Conservation (phyloP, 1,140 invertebrate genomes). For the Pollicipes pollicipes region DNA sequence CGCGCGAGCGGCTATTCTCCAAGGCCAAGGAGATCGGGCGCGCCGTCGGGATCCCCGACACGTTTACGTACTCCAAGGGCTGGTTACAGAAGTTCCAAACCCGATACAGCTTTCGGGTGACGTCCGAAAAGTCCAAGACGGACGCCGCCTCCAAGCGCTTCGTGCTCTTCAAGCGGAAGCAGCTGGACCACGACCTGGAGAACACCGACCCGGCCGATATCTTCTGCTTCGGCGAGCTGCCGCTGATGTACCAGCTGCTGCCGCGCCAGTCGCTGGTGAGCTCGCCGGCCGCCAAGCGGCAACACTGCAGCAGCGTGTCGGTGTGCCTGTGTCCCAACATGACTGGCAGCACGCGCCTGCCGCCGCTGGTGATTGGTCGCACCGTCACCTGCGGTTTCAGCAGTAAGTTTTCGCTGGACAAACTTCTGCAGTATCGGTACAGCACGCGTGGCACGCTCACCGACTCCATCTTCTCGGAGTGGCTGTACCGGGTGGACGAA, state of each 20-base stretch:
- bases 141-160: not conserved
- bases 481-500: not conserved
- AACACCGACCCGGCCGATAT: not conserved
- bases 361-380: not conserved
- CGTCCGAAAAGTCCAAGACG: not conserved
- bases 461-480: not conserved
- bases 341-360: not conserved
- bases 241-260: not conserved
- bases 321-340: not conserved
- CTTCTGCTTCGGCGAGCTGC: not conserved
- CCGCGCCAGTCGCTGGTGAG: not conserved
- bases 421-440: not conserved
- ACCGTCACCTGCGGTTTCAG: not conserved
- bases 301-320: not conserved
- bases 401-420: not conserved
- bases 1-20: not conserved
- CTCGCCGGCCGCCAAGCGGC: too few species aligned
- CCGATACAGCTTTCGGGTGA: not conserved
- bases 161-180: not conserved
- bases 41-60: not conserved
- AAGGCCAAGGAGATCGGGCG: not conserved
- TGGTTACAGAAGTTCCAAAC: not conserved
- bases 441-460: not conserved
- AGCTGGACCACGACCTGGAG: not conserved
- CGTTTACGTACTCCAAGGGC: not conserved